Evolutionary conservation across 1,140 invertebrate genomes (phyloP).

Genomic region (Drosophila pectinifera): DNA sequence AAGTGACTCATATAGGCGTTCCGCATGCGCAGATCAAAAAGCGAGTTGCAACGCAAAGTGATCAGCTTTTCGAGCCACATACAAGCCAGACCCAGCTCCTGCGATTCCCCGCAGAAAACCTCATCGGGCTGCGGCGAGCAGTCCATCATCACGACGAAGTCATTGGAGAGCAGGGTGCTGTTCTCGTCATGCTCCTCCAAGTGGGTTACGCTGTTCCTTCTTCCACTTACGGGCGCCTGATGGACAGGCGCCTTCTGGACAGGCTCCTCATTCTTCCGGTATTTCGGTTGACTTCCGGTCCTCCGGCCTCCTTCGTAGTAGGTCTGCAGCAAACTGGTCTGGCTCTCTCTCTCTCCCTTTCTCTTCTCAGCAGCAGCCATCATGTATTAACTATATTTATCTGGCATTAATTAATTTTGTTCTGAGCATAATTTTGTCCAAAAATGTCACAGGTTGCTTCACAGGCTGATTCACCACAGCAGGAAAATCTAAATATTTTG

Average conservation of each 20-base stretch:
- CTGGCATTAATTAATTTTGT: constrained; percentile 9
- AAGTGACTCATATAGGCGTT: constrained; percentile 71
- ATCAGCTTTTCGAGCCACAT: constrained; percentile 61
- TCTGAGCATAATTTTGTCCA: background rate
- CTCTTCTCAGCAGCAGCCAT: no score
- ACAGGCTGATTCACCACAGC: constrained; percentile 1
- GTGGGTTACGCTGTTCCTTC: no score
- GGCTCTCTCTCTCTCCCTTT: background rate
- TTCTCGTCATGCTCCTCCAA: background rate
- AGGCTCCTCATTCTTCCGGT: background rate
- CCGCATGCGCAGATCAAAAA: constrained; percentile 55
- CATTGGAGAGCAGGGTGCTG: constrained; percentile 26
- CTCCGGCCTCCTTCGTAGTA: background rate
- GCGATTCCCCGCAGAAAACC: constrained; percentile 37
- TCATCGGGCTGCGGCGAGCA: constrained; percentile 43
- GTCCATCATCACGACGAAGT: constrained; percentile 47
- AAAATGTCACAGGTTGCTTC: constrained; percentile 6
- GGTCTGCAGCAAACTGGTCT: no score
- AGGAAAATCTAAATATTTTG: constrained; percentile 26
- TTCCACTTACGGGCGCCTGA: no score
- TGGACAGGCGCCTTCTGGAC: background rate
- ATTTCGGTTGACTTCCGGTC: no score
- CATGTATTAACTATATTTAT: background rate
- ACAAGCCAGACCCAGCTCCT: constrained; percentile 26
- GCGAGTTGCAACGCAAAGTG: constrained; percentile 26